Base-by-base conservation (phyloP, 2,113 vertebrate species). In the Haemorhous mexicanus region DNA sequence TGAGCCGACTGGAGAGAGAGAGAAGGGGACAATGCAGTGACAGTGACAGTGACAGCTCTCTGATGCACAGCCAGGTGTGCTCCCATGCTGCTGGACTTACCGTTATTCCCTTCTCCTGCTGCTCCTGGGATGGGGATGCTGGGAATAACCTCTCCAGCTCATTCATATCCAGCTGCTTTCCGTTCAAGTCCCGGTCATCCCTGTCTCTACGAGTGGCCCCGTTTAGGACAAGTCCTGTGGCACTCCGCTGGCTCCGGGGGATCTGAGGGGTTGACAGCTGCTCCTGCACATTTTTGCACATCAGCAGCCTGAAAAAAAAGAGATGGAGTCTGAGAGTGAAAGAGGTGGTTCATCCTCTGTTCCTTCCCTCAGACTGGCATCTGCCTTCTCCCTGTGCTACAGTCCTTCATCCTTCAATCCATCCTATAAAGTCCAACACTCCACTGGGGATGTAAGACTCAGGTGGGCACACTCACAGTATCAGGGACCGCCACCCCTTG, bases 111-210 rank as follows among this genome's bases (percentile, higher is more conserved):
- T 96, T 95, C 16, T 98, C 97, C 35, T 95, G 97, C 77, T 84
- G 94, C 79, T 96, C 96, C 19, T 73, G 93, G 33, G 83, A 67
- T 3, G 90, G 90, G 4, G 96, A 87, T 3, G 96, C 93, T 74
- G 98, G 98, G 94, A 99, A 99, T 56, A 99, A 97, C 90, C 98
- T 98, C 95, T 99, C 98, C 75, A 99, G 98, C 93, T 99, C 99
- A 4, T 99, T 99, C 96, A 97, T 89, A 70, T 99, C 98, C 96
- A 98, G 95, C 77, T 92, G 98, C 84, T 98, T 98, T 13, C 89
- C 95, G 0, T 90, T 90, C 47, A 93, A 73, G 66, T 97, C 97
- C 18, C 97, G 97, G 67, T 97, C 97, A 3, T 98, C 98, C 85
- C 94, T 96, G 80, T 98, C 98, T 96, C 97, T 95, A 86, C 79